Evolutionary conservation across 2,888 invertebrate species (phyloP), one percentile per base, ranked within the genome.

Genomic region (Zygaena filipendulae): DNA sequence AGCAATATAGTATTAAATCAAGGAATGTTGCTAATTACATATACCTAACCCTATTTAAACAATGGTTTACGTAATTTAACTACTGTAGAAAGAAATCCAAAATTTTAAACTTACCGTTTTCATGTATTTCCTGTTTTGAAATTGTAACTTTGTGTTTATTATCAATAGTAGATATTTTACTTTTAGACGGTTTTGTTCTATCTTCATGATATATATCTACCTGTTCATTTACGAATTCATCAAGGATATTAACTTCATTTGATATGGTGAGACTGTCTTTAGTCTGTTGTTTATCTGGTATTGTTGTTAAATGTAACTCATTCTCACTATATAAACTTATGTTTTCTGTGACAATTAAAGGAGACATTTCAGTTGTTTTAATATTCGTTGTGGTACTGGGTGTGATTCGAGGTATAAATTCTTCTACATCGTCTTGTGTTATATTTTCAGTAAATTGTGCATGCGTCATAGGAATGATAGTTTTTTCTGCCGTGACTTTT

Each of bases 371-470:
- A 29, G 58, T 56, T 29, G 72, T 59, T 42, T 59, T 54, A 11
- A 64, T 36, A 33, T 52, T 60, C 32, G 59, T 47, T 9, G 38
- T 51, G 54, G 61, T 57, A 13, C 45, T 47, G 36, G 46, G 45
- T 41, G 50, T 40, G 36, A 40, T 37, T 23, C 50, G 49, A 49
- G 52, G 46, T 31, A 41, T 34, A 11, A 74, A 46, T 36, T 69
- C 59, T 29, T 59, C 52, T 14, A 49, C 43, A 35, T 57, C 52
- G 37, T 46, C 49, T 47, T 68, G 58, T 28, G 53, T 27, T 34
- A 69, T 43, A 45, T 59, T 64, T 57, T 74, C 75, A 30, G 62
- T 55, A 47, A 69, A 67, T 52, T 67, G 59, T 48, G 75, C 29
- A 45, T 67, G 61, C 57, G 59, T 51, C 37, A 68, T 59, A 47